Conservation (phyloP, 2,113 vertebrate species). For the Zosterops borbonicus region DNA sequence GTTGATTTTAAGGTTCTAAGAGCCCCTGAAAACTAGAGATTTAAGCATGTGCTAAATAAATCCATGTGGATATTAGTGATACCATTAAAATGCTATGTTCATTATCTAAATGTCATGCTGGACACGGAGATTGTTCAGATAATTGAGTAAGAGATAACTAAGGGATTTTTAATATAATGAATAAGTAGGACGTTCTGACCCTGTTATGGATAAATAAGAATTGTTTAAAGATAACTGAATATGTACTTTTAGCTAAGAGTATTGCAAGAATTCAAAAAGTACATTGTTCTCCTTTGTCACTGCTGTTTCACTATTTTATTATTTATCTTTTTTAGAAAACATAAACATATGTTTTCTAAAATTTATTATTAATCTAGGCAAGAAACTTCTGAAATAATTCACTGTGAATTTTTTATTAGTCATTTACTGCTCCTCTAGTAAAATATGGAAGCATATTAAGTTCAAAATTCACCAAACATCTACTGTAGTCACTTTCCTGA, state of each 20-base stretch:
- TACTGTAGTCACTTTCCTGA: not conserved
- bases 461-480: not conserved
- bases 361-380: not conserved
- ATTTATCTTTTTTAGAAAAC: not conserved
- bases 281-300: not conserved
- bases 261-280: not conserved
- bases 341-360: not conserved
- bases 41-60: not conserved
- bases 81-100: not conserved
- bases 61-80: not conserved
- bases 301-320: not conserved
- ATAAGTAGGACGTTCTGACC: not conserved
- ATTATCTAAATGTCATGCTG: slow-evolving; percentile 48
- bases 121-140: slow-evolving; percentile 4
- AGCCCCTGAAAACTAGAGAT: not conserved
- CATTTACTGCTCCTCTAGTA: not conserved
- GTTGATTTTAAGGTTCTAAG: not conserved
- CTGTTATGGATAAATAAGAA: not conserved
- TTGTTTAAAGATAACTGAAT: not conserved
- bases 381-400: not conserved
- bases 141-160: slow-evolving; percentile 27
- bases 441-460: not conserved
- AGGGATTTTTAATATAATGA: slow-evolving; percentile 10
- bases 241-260: not conserved
- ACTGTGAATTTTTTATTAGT: not conserved